phyloP scores from a whole-genome alignment of 2,888 invertebrate species.

The Pammene fasciana region DNA sequence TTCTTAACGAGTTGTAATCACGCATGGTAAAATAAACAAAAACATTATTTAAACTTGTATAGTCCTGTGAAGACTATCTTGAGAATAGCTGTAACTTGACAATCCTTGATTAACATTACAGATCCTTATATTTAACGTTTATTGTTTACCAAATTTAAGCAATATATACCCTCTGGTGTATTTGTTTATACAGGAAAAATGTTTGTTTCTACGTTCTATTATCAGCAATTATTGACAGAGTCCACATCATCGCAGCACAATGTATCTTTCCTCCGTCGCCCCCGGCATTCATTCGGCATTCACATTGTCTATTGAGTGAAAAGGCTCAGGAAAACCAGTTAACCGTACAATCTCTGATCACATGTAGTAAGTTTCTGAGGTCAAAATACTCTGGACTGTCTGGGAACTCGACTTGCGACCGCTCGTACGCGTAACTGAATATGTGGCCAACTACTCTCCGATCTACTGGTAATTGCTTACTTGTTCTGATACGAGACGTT shows the following conservation, averaged over 20 bases:
- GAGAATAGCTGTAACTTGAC: too few species aligned
- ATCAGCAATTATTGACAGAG: conserved; percentile 10
- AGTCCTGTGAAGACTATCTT: too few species aligned
- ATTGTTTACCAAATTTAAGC: neutral
- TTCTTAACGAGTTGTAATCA: too few species aligned
- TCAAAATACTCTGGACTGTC: neutral
- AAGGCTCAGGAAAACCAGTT: neutral
- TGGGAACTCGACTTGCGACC: neutral
- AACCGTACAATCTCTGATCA: neutral
- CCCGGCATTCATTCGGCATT: neutral
- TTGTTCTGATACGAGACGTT: neutral
- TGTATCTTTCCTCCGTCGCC: neutral
- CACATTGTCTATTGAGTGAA: neutral
- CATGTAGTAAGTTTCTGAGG: neutral
- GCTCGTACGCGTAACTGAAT: neutral
- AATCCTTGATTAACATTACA: neutral
- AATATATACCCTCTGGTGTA: neutral
- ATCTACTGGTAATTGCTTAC: neutral
- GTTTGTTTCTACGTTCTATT: neutral
- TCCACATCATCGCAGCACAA: neutral
- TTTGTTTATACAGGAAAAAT: neutral
- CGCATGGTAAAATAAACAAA: too few species aligned
- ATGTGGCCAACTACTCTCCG: neutral
- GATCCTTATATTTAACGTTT: neutral
- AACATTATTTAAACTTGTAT: too few species aligned